Evolutionary conservation across 1,140 invertebrate species (phyloP), one percentile per base, ranked within the genome.

Genomic region (Lepidurus arcticus): DNA sequence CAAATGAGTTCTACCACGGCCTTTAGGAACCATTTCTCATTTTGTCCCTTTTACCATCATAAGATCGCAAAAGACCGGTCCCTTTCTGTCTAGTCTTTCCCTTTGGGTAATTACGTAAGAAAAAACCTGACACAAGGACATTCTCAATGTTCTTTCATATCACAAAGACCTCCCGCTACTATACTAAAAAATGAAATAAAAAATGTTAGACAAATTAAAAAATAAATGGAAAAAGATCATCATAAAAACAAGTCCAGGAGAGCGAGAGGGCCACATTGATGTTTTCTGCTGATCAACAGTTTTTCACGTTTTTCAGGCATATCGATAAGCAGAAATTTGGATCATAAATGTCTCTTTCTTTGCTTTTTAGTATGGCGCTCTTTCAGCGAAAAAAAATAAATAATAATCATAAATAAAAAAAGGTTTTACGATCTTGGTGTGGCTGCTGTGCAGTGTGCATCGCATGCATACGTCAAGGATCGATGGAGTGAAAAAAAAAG

Each of bases 241-340:
- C 2, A 34, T 4, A 34, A 34, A 34, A 34, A 34, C 34, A 34
- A 34, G 34, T 34, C 34, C 34, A 34, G 34, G 34, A 34, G 34
- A 34, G 34, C 34, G 3, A 34, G 34, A 34, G 34, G 34, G 34
- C 4, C 34, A 34, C 34, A 4, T 34, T 4, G 16, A 7, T n/a
- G 53, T 65, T n/a, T 65, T 65, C 53, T 65, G 53, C 53, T 65
- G 53, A 65, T 65, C 53, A 65, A 65, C 53, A 47, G 45, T 47
- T 10, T 47, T 47, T 65, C 34, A 4, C 34, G 0, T 65, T 65
- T 65, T 65, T 16, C 13, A 34, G 34, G 16, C 53, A 65, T 16
- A 65, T 65, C 53, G 53, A 65, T 65, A 65, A 16, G 16, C 53
- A 9, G 53, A 21, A 65, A 65, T 65, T 65, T n/a, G 8, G 53